Base-by-base conservation (phyloP, 2,888 invertebrate genomes). In the Timema podura region DNA sequence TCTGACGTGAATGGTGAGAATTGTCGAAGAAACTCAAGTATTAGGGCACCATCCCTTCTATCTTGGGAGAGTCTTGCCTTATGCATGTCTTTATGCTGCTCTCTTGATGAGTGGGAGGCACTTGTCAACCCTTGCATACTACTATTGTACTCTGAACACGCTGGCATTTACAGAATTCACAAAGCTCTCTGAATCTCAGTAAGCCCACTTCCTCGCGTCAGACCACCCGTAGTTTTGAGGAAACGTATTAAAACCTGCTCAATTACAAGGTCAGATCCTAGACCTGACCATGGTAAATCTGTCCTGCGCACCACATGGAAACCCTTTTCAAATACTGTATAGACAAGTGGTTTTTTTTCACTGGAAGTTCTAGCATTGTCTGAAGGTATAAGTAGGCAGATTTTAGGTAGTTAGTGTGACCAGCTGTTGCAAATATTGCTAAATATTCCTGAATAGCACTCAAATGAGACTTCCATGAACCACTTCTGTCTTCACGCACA, bases 181-280 rank as follows among this genome's bases (percentile, higher is more conserved):
- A 15, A 10, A 54, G 54, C 54, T 54, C 54, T 54, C 54, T 15
- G n/a, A 54, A 6, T 54, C 16, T 54, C 54, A 54, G 54, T 15
- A 54, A 54, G 54, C 16, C 54, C 54, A 54, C 54, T 54, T 13
- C 54, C 54, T 54, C 54, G 13, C 16, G 54, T 54, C 54, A 54
- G 16, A 5, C 54, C 54, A 15, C 10, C 54, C 13, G 13, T 54
- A 16, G 54, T 54, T 54, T 54, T 54, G 16, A 54, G 13, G 11
- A 16, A 54, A 10, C 54, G 54, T 16, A 7, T 54, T 16, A 54
- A 54, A 54, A 54, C 54, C 11, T 49, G 54, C 16, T 54, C 54
- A 10, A 54, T 54, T 13, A 54, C 54, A 54, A 54, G 9, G 11
- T 54, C 54, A 54, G n/a, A 54, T 7, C 54, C 54, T 16, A 54